Evolutionary conservation across 2,888 invertebrate species (phyloP).

Genomic region (Nomada goodeniana): DNA sequence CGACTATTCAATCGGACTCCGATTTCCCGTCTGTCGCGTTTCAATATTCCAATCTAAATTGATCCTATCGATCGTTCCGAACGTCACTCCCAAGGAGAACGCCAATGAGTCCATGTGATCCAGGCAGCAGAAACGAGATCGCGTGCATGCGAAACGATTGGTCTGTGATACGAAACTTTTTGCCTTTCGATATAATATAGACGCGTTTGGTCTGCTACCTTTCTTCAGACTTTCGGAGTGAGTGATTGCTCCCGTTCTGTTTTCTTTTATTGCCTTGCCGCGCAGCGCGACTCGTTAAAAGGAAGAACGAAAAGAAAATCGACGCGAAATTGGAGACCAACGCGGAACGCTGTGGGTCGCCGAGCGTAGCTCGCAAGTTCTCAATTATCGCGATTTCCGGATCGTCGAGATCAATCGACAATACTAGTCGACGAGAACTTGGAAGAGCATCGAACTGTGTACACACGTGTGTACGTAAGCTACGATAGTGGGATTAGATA

Average conservation of each 20-base stretch:
- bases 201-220: too few relatives aligned
- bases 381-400: slow-evolving; percentile 58
- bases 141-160: too few relatives aligned
- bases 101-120: not conserved
- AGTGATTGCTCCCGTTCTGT: not conserved
- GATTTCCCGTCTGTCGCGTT: slow-evolving; percentile 15
- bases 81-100: not conserved
- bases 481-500: not conserved
- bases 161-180: too few relatives aligned
- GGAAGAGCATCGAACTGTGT: slow-evolving; percentile 4
- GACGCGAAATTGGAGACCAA: not conserved
- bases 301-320: not conserved
- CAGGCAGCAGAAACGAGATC: not conserved
- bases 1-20: not conserved
- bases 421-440: not conserved
- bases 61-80: not conserved
- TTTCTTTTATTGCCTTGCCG: not conserved
- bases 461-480: not conserved
- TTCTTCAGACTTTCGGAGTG: too few relatives aligned
- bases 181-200: too few relatives aligned
- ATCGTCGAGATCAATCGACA: slow-evolving; percentile 47
- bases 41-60: not conserved
- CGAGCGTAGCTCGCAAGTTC: slow-evolving; percentile 45
- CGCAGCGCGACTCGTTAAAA: not conserved
- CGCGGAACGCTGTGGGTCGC: not conserved